Percentiles rank a stretch among this genome's conserved stretches.
phyloP scores from a whole-genome alignment of 2,113 vertebrate genomes.

The Rhinopithecus roxellana region DNA sequence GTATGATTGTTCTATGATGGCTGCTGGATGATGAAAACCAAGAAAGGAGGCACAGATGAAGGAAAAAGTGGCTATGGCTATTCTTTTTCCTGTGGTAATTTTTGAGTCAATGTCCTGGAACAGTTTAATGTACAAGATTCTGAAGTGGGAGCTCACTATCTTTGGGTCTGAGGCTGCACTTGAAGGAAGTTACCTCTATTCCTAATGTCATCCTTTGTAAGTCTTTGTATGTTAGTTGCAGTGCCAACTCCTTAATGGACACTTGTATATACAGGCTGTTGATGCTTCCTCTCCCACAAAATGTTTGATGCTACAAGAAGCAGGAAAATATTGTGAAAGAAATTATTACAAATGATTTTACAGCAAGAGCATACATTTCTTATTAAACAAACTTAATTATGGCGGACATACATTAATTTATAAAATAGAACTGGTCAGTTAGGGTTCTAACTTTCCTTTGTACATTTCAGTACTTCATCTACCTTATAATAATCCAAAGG shows the following conservation, averaged over 20 bases:
- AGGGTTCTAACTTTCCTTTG: not conserved
- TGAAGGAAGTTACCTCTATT: not conserved
- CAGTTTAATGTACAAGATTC: not conserved
- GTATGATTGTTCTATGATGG: not conserved
- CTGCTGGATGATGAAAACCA: not conserved
- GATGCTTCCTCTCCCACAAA: not conserved
- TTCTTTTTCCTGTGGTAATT: not conserved
- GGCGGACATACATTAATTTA: not conserved
- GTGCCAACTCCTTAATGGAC: not conserved
- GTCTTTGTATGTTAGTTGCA: fast-evolving
- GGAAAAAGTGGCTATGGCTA: not conserved
- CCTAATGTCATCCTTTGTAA: not conserved
- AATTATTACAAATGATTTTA: not conserved
- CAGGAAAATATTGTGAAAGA: not conserved
- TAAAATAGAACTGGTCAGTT: not conserved
- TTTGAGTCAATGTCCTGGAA: not conserved
- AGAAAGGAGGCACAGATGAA: not conserved
- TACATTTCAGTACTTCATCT: not conserved
- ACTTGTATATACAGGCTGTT: not conserved
- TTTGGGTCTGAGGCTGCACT: not conserved
- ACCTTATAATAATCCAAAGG: not conserved
- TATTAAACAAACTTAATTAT: not conserved
- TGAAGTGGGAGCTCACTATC: not conserved
- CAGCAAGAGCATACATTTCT: not conserved
- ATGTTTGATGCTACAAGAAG: not conserved